Conservation (phyloP, 2,113 vertebrate genomes). For the Varanus komodoensis region DNA sequence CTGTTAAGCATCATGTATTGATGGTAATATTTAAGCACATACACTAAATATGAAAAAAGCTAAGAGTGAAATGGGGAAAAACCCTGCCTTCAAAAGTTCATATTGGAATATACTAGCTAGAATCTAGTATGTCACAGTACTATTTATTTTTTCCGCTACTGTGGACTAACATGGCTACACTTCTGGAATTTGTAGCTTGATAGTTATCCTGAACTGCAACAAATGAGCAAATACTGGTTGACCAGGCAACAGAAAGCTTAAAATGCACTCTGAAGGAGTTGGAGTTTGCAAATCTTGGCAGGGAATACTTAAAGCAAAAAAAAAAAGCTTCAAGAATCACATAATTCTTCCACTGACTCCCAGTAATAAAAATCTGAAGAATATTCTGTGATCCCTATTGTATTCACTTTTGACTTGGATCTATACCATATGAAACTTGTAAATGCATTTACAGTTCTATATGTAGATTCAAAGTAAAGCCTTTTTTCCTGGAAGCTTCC, state of each 20-base stretch:
- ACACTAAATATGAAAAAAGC: neutral
- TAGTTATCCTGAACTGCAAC: neutral
- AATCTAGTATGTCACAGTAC: neutral
- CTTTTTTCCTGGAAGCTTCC: neutral
- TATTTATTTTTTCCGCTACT: neutral
- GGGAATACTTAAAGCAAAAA: neutral
- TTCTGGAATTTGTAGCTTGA: neutral
- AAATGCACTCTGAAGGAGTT: neutral
- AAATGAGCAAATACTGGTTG: neutral
- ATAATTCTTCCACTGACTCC: neutral
- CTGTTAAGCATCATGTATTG: neutral
- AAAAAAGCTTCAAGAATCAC: neutral
- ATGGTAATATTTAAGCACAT: neutral
- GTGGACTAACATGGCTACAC: neutral
- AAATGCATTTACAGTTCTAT: neutral
- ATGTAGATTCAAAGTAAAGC: neutral
- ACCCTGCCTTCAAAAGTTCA: neutral
- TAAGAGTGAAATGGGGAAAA: neutral
- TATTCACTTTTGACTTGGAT: neutral
- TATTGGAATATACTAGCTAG: neutral
- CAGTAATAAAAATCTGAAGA: neutral
- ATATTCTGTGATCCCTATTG: neutral
- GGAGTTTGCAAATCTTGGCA: constrained; percentile 15
- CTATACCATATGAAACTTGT: neutral
- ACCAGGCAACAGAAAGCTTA: neutral